Percentiles rank a stretch among this genome's conserved stretches.
phyloP scores from a whole-genome alignment of 2,797 vertebrate genomes.

The Acridotheres tristis region DNA sequence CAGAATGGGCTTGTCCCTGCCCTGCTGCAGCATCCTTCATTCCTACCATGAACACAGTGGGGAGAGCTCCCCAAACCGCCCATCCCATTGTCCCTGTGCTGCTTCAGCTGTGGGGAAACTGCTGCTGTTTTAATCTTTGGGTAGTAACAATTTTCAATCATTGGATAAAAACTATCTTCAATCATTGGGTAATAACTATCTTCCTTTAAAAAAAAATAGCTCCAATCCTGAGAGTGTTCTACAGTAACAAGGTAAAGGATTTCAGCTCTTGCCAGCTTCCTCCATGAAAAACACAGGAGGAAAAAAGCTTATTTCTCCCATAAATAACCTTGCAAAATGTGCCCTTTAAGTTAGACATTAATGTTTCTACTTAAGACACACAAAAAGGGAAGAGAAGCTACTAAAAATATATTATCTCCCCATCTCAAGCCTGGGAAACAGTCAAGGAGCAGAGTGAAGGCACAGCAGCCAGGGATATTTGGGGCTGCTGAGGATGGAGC shows the following conservation, averaged over 20 bases:
- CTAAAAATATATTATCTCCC: neutral
- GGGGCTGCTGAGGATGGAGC: neutral
- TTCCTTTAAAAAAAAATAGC: neutral
- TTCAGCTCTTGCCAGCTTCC: neutral
- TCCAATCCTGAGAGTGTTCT: neutral
- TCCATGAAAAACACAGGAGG: neutral
- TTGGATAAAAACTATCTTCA: neutral
- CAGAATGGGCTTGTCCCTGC: neutral
- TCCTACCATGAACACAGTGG: accelerated
- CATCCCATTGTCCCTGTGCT: neutral
- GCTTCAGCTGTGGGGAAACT: neutral
- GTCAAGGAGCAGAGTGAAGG: neutral
- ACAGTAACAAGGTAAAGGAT: neutral
- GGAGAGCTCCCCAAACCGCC: neutral
- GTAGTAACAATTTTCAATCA: neutral
- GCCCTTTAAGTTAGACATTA: neutral
- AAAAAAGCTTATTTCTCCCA: neutral
- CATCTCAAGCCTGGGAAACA: neutral
- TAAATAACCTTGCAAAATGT: neutral
- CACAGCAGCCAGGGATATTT: neutral
- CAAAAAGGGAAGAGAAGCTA: neutral
- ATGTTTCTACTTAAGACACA: neutral
- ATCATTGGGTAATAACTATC: neutral
- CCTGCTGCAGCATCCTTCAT: neutral
- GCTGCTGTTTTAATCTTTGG: neutral